These are phyloP conservation scores for Dermatophagoides farinae DNA, from an alignment of 1,140 invertebrate species.

Conservation along the genomic window DNA sequence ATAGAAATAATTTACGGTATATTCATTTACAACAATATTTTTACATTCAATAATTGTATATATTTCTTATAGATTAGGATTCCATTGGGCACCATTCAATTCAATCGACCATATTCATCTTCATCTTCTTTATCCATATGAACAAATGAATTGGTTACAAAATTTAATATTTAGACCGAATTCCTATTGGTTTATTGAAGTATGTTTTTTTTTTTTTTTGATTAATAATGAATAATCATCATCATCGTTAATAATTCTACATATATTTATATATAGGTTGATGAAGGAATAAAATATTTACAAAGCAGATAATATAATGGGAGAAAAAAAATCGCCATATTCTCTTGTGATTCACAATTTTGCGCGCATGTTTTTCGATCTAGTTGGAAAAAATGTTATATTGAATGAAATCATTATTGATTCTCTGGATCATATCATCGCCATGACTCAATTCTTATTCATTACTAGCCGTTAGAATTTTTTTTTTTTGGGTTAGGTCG, in stretches of 20 bases:
- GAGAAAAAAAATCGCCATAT: neutral
- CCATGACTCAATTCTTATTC: too few relatives aligned
- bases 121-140: slow-evolving; percentile 57
- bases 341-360: neutral
- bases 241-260: neutral
- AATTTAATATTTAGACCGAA: slow-evolving; percentile 45
- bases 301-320: neutral
- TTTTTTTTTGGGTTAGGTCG: too few relatives aligned
- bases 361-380: neutral
- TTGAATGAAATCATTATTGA: too few relatives aligned
- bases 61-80: slow-evolving; percentile 40
- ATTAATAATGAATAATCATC: neutral
- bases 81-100: slow-evolving; percentile 77
- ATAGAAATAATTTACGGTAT: slow-evolving; percentile 7
- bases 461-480: too few relatives aligned
- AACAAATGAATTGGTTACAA: slow-evolving; percentile 46
- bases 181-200: slow-evolving; percentile 62
- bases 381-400: too few relatives aligned
- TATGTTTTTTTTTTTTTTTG: slow-evolving; percentile 26
- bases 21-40: neutral
- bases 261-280: neutral
- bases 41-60: neutral
- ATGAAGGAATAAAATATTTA: neutral
- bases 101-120: slow-evolving; percentile 62
- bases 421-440: too few relatives aligned